Base-by-base conservation (phyloP, 2,113 vertebrate species). In the Hassar affinis region DNA sequence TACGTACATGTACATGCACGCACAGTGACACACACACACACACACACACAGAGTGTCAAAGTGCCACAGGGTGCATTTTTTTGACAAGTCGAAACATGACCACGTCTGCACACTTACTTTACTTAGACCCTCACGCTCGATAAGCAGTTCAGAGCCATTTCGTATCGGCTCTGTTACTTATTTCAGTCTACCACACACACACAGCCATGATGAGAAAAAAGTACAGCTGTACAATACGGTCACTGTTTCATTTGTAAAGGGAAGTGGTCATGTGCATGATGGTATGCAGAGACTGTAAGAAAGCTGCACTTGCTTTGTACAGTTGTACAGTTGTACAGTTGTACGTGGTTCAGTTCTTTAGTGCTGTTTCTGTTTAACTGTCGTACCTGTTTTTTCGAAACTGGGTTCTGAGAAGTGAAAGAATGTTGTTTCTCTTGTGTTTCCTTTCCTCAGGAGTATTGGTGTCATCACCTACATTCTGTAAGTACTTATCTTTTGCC, bases 401-500 rank as follows among this genome's bases (percentile, higher is more conserved):
- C 47, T 2, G n/a, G 4, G 52, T 7, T 51, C n/a, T 30, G 30
- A 51, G 62, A 81, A 85, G 62, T 78, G 52, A 81, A 78, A 71
- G 18, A 35, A 64, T 84, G 30, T 62, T 86, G 38, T 42, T 49
- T 86, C 33, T 15, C 3, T 10, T 79, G 35, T 88, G 84, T 62
- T 84, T 52, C 82, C 64, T 85, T 79, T 86, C 88, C 22, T 17
- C 86, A 96, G 95, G 95, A 96, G 95, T 81, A 92, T 95, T 0
- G 95, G 95, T 2, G 94, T 96, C 52, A 95, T 95, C 78, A 96
- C 95, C 66, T 95, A 94, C 88, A 95, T 95, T 71, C 88, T 96
- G 95, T 96, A 87, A 93, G 92, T 92, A 56, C 42, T 77, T 47
- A 2, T 42, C 9, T 68, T 42, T 77, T 25, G 18, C 9, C 2